A percentile compares a stretch with the other conserved stretches of the same genome.
These are phyloP conservation scores for Scotopteryx bipunctaria DNA, from an alignment of 2,888 invertebrate species.

Conservation along the genomic window DNA sequence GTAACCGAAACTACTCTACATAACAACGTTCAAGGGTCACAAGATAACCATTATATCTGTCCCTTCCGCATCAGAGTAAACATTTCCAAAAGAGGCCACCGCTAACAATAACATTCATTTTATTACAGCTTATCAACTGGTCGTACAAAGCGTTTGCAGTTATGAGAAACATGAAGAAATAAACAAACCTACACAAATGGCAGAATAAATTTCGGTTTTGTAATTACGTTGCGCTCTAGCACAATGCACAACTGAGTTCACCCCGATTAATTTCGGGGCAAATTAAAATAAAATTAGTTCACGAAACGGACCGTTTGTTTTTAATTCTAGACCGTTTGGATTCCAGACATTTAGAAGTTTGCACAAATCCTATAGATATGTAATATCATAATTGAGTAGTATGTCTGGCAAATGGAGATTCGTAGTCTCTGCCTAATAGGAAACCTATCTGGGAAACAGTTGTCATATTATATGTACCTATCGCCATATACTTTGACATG, in stretches of 20 bases:
- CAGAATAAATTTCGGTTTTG: constrained; percentile 38
- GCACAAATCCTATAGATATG: neutral
- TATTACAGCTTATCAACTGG: constrained; percentile 79
- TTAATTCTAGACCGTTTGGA: constrained; percentile 39
- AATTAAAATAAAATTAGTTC: constrained; percentile 44
- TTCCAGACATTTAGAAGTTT: neutral
- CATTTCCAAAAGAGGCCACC: constrained; percentile 5
- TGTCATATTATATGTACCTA: too few relatives aligned
- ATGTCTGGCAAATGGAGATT: too few relatives aligned
- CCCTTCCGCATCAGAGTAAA: constrained; percentile 1
- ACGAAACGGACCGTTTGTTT: constrained; percentile 38
- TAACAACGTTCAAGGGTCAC: neutral
- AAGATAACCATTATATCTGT: constrained; percentile 4
- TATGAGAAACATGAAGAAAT: constrained; percentile 77
- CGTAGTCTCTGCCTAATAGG: too few relatives aligned
- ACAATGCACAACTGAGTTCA: constrained; percentile 39
- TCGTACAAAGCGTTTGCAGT: constrained; percentile 80
- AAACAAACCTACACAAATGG: constrained; percentile 39
- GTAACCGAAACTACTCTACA: constrained; percentile 2
- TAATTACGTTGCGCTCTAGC: constrained; percentile 42
- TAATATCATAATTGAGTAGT: too few relatives aligned
- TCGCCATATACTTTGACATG: too few relatives aligned
- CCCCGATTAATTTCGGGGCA: constrained; percentile 42
- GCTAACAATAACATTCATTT: constrained; percentile 31
- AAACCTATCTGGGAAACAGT: too few relatives aligned